Conservation (phyloP, 2,888 invertebrate genomes). For the Sussaba pulchella region DNA sequence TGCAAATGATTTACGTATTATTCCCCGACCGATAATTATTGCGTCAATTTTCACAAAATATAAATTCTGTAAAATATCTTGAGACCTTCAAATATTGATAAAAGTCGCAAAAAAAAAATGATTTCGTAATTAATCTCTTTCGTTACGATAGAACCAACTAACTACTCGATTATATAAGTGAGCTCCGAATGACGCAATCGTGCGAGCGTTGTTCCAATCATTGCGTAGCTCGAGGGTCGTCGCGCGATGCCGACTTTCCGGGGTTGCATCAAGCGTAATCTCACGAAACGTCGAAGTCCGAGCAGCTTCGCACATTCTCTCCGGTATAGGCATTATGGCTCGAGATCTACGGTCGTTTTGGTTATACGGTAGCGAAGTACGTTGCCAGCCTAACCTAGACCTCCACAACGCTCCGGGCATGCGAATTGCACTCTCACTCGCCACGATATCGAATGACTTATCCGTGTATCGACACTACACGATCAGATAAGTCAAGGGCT, state of each 20-base stretch:
- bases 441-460: neutral
- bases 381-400: conserved; percentile 18
- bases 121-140: no score
- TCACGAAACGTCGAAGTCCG: neutral
- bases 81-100: no score
- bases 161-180: neutral
- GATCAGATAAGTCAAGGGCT: no score
- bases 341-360: neutral
- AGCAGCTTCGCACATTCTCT: neutral
- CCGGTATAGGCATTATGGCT: neutral
- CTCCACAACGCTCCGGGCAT: conserved; percentile 2
- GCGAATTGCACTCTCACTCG: neutral
- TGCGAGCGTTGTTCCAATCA: conserved; percentile 3
- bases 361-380: neutral
- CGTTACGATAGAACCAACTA: no score
- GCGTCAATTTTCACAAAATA: no score
- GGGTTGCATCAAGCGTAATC: neutral
- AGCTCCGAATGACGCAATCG: conserved; percentile 7
- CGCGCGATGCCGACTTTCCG: neutral
- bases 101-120: no score
- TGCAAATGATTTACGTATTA: no score
- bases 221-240: conserved; percentile 6
- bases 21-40: no score
- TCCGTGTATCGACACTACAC: no score
- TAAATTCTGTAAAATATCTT: no score